Base-by-base conservation (phyloP, 2,113 vertebrate genomes). In the Pelmatolapia mariae region DNA sequence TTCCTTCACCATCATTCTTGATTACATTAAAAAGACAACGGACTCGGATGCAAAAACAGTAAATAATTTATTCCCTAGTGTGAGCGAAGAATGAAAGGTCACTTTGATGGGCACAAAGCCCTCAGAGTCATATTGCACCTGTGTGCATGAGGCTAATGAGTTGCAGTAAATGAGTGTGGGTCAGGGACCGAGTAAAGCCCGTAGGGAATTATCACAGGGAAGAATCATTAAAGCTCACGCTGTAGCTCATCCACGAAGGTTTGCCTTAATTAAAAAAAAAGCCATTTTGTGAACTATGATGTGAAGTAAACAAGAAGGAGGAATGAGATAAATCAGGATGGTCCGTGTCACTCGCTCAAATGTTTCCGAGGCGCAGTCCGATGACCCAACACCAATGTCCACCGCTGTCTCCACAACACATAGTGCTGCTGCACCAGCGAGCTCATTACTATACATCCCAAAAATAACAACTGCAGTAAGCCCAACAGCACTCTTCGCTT, bases 401-500 rank as follows among this genome's bases (percentile, higher is more conserved):
- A 81, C 85, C 29, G 47, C 45, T 19, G 61, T 6, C 22, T 83
- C 86, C 87, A 66, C 87, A 87, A 81, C 57, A 82, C 82, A 18
- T 40, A 33, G 80, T 22, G 38, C 79, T 19, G 81, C 76, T 82
- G 85, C 83, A 84, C 29, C 86, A 78, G 22, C 2, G 18, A 82
- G 76, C 88, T 94, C 36, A 68, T 93, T 90, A 88, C 83, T 78
- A 61, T 57, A 57, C 33, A 43, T 82, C 29, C 33, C 26, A 73
- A 81, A 80, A 88, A 87, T 10, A 91, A 90, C 45, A 81, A 80
- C 79, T 26, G 83, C 90, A 86, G 85, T 82, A 88, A 91, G 85
- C 86, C 16, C 33, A 81, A 47, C 40, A 54, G 18, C 31, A 50
- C 31, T 9, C 33, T 86, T 43, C 33, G 80, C 81, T 86, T n/a